Evolutionary conservation across 2,888 invertebrate genomes (phyloP).

Genomic region (Cotesia congregata): DNA sequence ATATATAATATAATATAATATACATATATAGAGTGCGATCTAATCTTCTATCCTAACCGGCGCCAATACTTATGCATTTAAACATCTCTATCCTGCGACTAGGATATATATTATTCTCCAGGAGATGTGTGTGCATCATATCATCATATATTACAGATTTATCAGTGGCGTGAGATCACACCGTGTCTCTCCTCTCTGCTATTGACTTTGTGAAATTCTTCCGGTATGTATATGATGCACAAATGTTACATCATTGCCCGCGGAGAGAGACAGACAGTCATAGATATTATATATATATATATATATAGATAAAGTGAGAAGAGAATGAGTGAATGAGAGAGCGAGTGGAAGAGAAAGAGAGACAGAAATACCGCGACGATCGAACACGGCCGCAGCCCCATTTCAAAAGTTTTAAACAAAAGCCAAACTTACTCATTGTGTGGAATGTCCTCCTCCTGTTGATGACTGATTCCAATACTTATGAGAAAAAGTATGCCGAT

Average conservation of each 20-base stretch:
- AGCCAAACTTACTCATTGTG: constrained; percentile 85
- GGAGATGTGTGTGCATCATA: constrained; percentile 8
- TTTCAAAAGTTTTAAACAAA: constrained; percentile 44
- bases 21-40: background rate
- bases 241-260: constrained; percentile 41
- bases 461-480: constrained; percentile 73
- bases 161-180: constrained; percentile 10
- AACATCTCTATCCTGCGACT: constrained; percentile 15
- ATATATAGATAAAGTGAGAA: background rate
- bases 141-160: constrained; percentile 10
- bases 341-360: constrained; percentile 19
- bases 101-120: constrained; percentile 2
- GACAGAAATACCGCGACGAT: constrained; percentile 32
- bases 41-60: constrained; percentile 25
- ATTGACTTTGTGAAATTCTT: constrained; percentile 27
- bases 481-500: constrained; percentile 64
- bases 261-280: background rate
- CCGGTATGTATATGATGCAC: constrained; percentile 26
- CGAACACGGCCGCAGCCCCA: constrained; percentile 41
- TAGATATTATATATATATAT: constrained; percentile 11
- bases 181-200: constrained; percentile 2
- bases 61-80: constrained; percentile 15
- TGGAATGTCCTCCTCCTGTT: constrained; percentile 91
- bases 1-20: constrained; percentile 14
- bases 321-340: constrained; percentile 3